These are phyloP conservation scores for Lophotriccus pileatus DNA, from an alignment of 2,797 vertebrate species.

Conservation along the genomic window DNA sequence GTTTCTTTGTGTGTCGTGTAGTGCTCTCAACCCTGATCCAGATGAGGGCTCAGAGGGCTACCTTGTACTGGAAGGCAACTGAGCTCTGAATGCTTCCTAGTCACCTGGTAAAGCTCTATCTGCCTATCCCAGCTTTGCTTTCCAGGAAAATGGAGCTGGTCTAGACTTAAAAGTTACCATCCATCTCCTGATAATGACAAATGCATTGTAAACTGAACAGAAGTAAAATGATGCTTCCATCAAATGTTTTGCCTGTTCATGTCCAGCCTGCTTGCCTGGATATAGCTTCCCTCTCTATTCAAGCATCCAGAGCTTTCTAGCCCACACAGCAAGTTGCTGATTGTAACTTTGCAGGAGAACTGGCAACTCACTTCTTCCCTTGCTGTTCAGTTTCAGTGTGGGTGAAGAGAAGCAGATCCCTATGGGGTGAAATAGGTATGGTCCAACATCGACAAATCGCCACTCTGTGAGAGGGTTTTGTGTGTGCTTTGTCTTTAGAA, in stretches of 20 bases:
- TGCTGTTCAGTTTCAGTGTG: not conserved
- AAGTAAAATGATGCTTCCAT: not conserved
- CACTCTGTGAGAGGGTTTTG: not conserved
- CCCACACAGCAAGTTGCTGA: not conserved
- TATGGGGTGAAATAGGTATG: not conserved
- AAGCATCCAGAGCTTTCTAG: not conserved
- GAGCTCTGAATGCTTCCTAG: not conserved
- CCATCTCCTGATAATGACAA: not conserved
- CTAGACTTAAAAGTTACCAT: not conserved
- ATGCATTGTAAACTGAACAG: not conserved
- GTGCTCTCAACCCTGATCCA: not conserved
- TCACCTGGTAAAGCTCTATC: not conserved
- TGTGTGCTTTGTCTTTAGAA: not conserved
- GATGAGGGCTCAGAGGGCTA: not conserved
- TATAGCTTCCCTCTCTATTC: not conserved
- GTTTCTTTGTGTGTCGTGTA: not conserved
- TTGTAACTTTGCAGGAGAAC: not conserved
- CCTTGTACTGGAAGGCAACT: not conserved
- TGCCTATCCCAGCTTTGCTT: not conserved
- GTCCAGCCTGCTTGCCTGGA: not conserved
- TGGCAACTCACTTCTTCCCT: not conserved
- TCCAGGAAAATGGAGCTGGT: not conserved
- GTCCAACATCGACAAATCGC: not conserved
- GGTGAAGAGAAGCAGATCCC: not conserved
- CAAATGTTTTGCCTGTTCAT: not conserved